A percentile compares a stretch with the other conserved stretches of the same genome.
Evolutionary conservation across 2,888 invertebrate species (phyloP).

Genomic region (Mycalesis mineus): DNA sequence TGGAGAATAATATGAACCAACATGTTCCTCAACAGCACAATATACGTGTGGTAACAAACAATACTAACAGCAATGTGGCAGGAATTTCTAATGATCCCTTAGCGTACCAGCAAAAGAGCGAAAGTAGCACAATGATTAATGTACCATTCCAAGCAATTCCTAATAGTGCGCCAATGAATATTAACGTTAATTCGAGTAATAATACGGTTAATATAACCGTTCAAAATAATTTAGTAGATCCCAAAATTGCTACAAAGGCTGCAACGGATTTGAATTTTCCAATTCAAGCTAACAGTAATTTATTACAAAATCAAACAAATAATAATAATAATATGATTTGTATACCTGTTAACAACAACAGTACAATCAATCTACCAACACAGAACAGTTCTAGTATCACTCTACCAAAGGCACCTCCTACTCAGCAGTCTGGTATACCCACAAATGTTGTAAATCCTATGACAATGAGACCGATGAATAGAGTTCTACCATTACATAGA

Average conservation of each 20-base stretch:
- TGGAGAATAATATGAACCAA: slow-evolving; percentile 60
- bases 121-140: slow-evolving; percentile 71
- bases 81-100: slow-evolving; percentile 56
- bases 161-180: slow-evolving; percentile 74
- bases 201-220: slow-evolving; percentile 73
- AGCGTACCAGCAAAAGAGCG: slow-evolving; percentile 64
- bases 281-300: slow-evolving; percentile 54
- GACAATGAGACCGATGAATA: slow-evolving; percentile 84
- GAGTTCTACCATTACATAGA: slow-evolving; percentile 87
- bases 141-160: slow-evolving; percentile 74
- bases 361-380: slow-evolving; percentile 68
- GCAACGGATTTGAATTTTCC: slow-evolving; percentile 66
- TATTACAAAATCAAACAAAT: slow-evolving; percentile 56
- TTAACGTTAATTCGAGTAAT: slow-evolving; percentile 72
- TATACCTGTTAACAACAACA: slow-evolving; percentile 66
- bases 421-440: slow-evolving; percentile 80
- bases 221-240: slow-evolving; percentile 72
- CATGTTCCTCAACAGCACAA: slow-evolving; percentile 70
- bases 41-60: slow-evolving; percentile 69
- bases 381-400: slow-evolving; percentile 78
- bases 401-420: slow-evolving; percentile 79
- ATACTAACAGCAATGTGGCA: slow-evolving; percentile 51
- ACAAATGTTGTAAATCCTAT: slow-evolving; percentile 86
- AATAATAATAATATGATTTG: slow-evolving; percentile 63
- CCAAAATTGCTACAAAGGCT: slow-evolving; percentile 69